Percentiles rank a stretch among this genome's conserved stretches.
These are phyloP conservation scores for Stictonetta naevosa DNA, from an alignment of 2,113 vertebrate species.

Conservation along the genomic window DNA sequence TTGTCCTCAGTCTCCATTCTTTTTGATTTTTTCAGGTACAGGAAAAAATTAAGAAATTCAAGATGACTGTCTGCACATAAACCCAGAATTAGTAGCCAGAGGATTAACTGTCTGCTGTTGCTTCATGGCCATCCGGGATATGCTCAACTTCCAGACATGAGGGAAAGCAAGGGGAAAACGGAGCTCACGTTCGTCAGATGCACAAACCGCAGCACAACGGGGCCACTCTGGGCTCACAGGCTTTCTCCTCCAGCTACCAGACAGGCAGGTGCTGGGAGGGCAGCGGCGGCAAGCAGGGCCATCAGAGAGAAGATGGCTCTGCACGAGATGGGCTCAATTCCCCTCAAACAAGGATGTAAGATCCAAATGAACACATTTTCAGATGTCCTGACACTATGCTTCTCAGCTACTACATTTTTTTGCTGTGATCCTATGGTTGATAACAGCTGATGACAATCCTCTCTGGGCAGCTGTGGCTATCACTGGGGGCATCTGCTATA, in stretches of 20 bases:
- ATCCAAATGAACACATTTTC: not conserved
- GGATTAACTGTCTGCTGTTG: not conserved
- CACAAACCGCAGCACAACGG: not conserved
- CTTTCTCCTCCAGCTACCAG: not conserved
- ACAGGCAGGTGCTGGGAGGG: too few species aligned
- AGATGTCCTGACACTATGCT: not conserved
- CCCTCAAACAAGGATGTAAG: not conserved
- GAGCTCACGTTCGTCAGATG: too few species aligned
- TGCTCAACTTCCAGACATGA: not conserved
- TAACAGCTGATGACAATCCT: not conserved
- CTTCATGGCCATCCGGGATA: fast-evolving
- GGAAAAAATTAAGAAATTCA: not conserved
- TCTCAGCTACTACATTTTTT: not conserved
- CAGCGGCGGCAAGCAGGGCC: not conserved
- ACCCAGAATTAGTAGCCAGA: fast-evolving
- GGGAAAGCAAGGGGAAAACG: not conserved
- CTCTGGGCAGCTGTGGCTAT: not conserved
- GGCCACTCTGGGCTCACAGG: not conserved
- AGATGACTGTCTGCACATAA: not conserved
- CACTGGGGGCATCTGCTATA: fast-evolving
- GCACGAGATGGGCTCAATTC: too few species aligned
- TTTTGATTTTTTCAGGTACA: not conserved
- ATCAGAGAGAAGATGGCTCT: not conserved
- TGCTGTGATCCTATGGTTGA: not conserved
- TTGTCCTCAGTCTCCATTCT: not conserved